Evolutionary conservation across 2,888 invertebrate genomes (phyloP).

Genomic region (Nebria salina): DNA sequence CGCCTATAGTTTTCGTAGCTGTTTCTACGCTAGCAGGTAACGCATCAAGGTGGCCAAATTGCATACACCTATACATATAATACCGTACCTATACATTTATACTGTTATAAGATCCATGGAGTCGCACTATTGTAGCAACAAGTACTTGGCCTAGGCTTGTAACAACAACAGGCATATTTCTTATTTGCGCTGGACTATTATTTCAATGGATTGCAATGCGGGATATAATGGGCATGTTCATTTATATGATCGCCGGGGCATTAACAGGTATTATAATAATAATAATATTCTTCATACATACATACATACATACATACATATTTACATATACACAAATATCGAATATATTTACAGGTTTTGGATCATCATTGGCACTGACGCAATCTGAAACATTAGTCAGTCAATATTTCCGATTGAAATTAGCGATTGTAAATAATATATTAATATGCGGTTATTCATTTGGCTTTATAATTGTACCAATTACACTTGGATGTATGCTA

Average conservation of each 20-base stretch:
- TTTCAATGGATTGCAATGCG: conserved; percentile 61
- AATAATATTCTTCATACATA: conserved; percentile 41
- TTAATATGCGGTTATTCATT: conserved; percentile 66
- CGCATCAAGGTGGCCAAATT: conserved; percentile 34
- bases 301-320: background rate
- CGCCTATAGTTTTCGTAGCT: conserved; percentile 70
- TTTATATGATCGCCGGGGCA: conserved; percentile 66
- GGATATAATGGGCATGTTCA: conserved; percentile 62
- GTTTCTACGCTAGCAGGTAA: conserved; percentile 67
- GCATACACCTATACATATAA: no score
- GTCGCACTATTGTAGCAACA: conserved; percentile 66
- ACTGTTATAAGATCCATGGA: conserved; percentile 67
- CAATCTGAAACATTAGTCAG: conserved; percentile 69
- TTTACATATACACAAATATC: no score
- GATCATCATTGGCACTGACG: conserved; percentile 67
- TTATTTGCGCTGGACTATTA: conserved; percentile 69
- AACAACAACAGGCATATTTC: conserved; percentile 67
- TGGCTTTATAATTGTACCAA: conserved; percentile 67
- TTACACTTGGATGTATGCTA: conserved; percentile 65
- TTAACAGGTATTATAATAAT: conserved; percentile 61
- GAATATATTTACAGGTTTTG: conserved; percentile 64
- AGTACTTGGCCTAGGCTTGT: conserved; percentile 70
- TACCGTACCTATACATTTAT: no score
- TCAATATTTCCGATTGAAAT: conserved; percentile 69
- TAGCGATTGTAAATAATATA: conserved; percentile 65